Percentiles rank a stretch among this genome's conserved stretches.
Conservation (phyloP, 92 coral and sea anemone genomes). For the Porites lobata region DNA sequence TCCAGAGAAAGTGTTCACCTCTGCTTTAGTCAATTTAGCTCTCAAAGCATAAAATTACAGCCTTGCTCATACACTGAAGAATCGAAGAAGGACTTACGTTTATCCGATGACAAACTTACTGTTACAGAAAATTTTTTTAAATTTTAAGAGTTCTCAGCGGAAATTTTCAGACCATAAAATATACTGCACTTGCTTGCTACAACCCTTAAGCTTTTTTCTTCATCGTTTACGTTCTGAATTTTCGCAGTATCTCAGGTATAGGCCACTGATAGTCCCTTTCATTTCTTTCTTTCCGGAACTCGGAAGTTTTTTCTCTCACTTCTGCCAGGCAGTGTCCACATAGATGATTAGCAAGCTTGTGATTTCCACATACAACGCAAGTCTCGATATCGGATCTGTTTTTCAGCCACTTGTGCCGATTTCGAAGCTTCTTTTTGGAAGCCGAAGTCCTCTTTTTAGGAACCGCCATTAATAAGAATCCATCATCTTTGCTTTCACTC, state of each 20-base stretch:
- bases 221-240: conserved; percentile 58
- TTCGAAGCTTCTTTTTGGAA: conserved; percentile 90
- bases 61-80: too few relatives aligned
- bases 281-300: conserved; percentile 59
- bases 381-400: conserved; percentile 94
- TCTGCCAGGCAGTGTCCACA: conserved; percentile 91
- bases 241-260: conserved; percentile 85
- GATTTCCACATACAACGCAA: conserved; percentile 93
- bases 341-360: conserved; percentile 86
- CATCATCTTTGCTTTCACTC: conserved; percentile 41
- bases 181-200: too few relatives aligned
- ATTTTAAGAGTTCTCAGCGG: background rate
- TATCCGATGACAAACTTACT: too few relatives aligned
- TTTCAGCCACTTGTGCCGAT: conserved; percentile 94
- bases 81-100: too few relatives aligned
- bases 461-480: conserved; percentile 92
- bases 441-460: conserved; percentile 95
- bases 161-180: background rate
- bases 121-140: background rate
- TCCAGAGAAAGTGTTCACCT: too few relatives aligned
- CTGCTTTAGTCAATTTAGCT: too few relatives aligned
- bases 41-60: too few relatives aligned
- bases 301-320: conserved; percentile 72
- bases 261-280: conserved; percentile 88
- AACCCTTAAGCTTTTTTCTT: background rate